phyloP scores from a whole-genome alignment of 1,140 invertebrate genomes.

The Vanessa tameamea region DNA sequence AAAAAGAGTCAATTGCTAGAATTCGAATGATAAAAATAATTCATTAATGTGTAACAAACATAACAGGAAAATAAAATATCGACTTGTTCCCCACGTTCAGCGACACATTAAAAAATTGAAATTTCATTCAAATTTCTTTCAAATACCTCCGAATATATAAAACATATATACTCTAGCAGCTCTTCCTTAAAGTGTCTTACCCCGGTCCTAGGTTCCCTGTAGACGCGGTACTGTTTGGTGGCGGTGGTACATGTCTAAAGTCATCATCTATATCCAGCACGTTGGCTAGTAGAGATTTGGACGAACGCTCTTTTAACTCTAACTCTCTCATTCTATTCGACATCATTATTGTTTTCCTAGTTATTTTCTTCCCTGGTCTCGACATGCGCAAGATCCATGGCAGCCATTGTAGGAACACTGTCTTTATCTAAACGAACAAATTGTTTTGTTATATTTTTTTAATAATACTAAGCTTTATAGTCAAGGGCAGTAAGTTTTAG shows the following conservation, averaged over 20 bases:
- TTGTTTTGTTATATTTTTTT: not conserved
- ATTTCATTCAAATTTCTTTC: too few relatives aligned
- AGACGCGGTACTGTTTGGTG: conserved; percentile 80
- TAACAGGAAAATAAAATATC: too few relatives aligned
- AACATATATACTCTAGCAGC: too few relatives aligned
- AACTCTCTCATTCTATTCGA: conserved; percentile 93
- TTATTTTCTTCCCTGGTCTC: conserved; percentile 96
- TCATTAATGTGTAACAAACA: too few relatives aligned
- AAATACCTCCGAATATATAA: too few relatives aligned
- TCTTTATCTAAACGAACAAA: conserved; percentile 88
- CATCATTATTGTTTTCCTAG: conserved; percentile 93
- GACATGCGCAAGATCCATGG: conserved; percentile 97
- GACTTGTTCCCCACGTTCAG: not conserved
- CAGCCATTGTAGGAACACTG: conserved; percentile 96
- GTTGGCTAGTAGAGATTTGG: conserved; percentile 95
- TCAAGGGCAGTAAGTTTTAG: too few relatives aligned
- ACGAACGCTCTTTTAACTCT: conserved; percentile 95
- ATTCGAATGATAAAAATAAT: not conserved
- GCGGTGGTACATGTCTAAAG: conserved; percentile 85
- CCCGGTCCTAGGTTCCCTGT: conserved; percentile 80
- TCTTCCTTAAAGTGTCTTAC: conserved; percentile 48
- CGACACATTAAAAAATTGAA: not conserved
- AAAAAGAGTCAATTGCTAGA: conserved; percentile 17
- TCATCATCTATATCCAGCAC: conserved; percentile 97
- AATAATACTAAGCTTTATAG: not conserved